phyloP scores from a whole-genome alignment of 2,888 invertebrate genomes.

The Andrena bicolor region DNA sequence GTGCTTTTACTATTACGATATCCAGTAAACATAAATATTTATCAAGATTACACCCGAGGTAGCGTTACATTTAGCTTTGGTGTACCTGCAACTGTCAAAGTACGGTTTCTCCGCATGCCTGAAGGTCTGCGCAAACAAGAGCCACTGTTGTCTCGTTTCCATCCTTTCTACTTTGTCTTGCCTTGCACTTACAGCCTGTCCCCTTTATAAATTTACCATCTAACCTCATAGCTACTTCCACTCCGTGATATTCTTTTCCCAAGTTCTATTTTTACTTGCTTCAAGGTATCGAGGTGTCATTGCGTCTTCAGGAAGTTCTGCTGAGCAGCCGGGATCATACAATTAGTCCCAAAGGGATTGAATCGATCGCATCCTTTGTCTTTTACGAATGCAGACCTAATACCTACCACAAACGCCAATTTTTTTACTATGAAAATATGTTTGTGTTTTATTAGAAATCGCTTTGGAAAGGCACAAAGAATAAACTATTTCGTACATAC shows the following conservation, averaged over 20 bases:
- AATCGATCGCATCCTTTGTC: conserved; percentile 64
- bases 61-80: conserved; percentile 43
- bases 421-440: no score
- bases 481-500: no score
- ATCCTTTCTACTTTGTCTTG: conserved; percentile 57
- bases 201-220: conserved; percentile 13
- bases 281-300: conserved; percentile 29
- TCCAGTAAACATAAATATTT: conserved; percentile 78
- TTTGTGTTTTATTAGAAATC: no score
- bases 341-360: conserved; percentile 64
- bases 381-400: conserved; percentile 24
- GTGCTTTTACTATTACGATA: conserved; percentile 38
- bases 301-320: conserved; percentile 36
- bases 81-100: conserved; percentile 48
- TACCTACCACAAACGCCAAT: conserved; percentile 24
- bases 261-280: conserved; percentile 36
- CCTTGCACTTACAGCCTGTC: conserved; percentile 31
- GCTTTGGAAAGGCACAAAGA: no score
- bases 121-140: conserved; percentile 37
- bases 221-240: conserved; percentile 6
- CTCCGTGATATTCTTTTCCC: conserved; percentile 19
- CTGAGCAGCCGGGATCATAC: conserved; percentile 24
- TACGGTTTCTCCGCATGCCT: conserved; percentile 50
- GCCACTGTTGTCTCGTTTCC: conserved; percentile 41
- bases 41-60: conserved; percentile 77